Percentiles rank a stretch among this genome's conserved stretches.
Conservation (phyloP, 2,888 invertebrate genomes). For the Dynastes tityus region DNA sequence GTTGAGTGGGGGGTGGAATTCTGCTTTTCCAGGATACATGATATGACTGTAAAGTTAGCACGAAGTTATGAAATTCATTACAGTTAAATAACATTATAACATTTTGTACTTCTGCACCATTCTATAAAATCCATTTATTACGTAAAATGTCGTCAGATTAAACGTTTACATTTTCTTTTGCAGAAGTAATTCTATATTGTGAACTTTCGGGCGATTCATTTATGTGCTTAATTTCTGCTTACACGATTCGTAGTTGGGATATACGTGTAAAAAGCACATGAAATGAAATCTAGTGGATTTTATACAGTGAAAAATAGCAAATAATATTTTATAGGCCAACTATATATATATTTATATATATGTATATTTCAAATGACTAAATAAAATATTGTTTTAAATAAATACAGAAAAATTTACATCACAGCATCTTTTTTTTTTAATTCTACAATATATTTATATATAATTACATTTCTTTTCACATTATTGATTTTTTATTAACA, state of each 20-base stretch:
- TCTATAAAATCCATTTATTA: conserved; percentile 46
- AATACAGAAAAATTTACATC: conserved; percentile 67
- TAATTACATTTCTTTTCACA: conserved; percentile 52
- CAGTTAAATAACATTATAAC: conserved; percentile 57
- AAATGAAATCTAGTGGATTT: conserved; percentile 33
- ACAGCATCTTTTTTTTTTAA: conserved; percentile 63
- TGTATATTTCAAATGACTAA: conserved; percentile 50
- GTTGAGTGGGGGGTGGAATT: conserved; percentile 33
- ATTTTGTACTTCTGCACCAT: conserved; percentile 62
- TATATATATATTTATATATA: conserved; percentile 48
- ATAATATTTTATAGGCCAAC: conserved; percentile 54
- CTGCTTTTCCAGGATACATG: conserved; percentile 40
- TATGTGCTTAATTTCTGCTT: conserved; percentile 24
- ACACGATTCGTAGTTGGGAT: conserved; percentile 1
- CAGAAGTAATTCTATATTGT: conserved; percentile 48
- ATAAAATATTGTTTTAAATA: conserved; percentile 64
- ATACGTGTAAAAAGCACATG: conserved; percentile 32
- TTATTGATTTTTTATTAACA: conserved; percentile 49
- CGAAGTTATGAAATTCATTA: conserved; percentile 61
- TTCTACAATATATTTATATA: conserved; percentile 54
- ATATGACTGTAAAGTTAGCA: conserved; percentile 49
- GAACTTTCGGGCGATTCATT: conserved; percentile 17
- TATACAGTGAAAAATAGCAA: conserved; percentile 48
- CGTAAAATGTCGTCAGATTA: conserved; percentile 17
- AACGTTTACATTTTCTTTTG: conserved; percentile 47